Percentiles rank a stretch among this genome's conserved stretches.
phyloP scores from a whole-genome alignment of 2,113 vertebrate genomes.

The Pelusios castaneus region DNA sequence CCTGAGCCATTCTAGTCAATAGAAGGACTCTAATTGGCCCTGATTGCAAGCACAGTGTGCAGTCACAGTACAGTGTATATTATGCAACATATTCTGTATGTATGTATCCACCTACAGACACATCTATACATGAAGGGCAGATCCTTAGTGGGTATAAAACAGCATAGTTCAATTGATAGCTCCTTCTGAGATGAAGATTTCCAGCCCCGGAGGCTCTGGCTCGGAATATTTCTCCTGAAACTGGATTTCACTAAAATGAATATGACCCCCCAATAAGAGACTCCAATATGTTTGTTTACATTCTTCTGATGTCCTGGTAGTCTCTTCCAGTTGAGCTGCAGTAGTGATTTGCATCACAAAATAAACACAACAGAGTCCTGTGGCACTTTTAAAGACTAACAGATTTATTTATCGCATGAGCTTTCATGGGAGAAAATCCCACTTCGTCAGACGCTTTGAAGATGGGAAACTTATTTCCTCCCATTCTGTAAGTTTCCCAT shows the following conservation, averaged over 20 bases:
- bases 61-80: fast-evolving
- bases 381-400: too few species aligned
- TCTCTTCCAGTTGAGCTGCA: slow-evolving; percentile 1
- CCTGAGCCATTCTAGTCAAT: background rate
- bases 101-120: fast-evolving
- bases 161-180: background rate
- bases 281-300: background rate
- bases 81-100: fast-evolving
- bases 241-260: background rate
- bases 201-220: background rate
- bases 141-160: fast-evolving
- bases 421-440: too few species aligned
- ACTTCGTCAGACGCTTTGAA: too few species aligned
- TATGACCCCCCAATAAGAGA: background rate
- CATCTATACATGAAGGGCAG: background rate
- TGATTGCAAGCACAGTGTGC: background rate
- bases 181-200: background rate
- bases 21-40: background rate
- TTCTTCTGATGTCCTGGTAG: background rate
- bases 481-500: too few species aligned
- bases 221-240: background rate
- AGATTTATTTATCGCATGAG: too few species aligned
- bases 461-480: too few species aligned
- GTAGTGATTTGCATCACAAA: background rate
- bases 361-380: too few species aligned